Conservation (phyloP, 1,140 invertebrate genomes). For the Euwallacea fornicatus region DNA sequence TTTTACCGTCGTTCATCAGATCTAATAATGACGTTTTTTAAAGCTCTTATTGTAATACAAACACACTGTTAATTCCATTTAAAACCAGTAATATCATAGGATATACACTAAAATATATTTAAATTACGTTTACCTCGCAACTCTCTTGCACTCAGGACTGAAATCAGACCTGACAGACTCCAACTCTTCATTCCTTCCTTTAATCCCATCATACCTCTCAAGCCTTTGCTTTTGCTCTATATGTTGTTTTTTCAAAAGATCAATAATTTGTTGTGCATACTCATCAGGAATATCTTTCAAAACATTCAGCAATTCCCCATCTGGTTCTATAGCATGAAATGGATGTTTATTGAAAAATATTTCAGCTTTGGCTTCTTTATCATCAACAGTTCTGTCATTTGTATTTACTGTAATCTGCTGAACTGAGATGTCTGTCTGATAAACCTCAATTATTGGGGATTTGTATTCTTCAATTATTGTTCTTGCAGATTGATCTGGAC, state of each 20-base stretch:
- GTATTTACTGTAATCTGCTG: slow-evolving; percentile 43
- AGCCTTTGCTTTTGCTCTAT: slow-evolving; percentile 35
- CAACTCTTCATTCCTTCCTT: too few relatives aligned
- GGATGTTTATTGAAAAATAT: slow-evolving; percentile 23
- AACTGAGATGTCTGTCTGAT: slow-evolving; percentile 45
- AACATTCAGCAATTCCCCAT: slow-evolving; percentile 41
- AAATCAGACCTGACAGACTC: too few relatives aligned
- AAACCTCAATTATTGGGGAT: slow-evolving; percentile 39
- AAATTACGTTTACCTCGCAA: too few relatives aligned
- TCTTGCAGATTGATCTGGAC: background rate
- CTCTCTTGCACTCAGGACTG: too few relatives aligned
- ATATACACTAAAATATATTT: too few relatives aligned
- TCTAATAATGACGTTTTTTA: too few relatives aligned
- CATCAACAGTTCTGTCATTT: background rate
- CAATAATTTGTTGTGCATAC: slow-evolving; percentile 52
- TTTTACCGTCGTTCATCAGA: too few relatives aligned
- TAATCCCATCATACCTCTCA: slow-evolving; percentile 20
- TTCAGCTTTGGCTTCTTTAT: slow-evolving; percentile 4
- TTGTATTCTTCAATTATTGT: slow-evolving; percentile 8
- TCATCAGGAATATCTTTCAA: slow-evolving; percentile 48
- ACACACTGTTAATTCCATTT: too few relatives aligned
- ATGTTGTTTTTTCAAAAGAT: slow-evolving; percentile 51
- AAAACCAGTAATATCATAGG: too few relatives aligned
- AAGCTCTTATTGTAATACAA: too few relatives aligned
- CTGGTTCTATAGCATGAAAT: slow-evolving; percentile 30